These are phyloP conservation scores for Acrocephalus kingi DNA, from an alignment of 2,113 vertebrate genomes.

Conservation along the genomic window DNA sequence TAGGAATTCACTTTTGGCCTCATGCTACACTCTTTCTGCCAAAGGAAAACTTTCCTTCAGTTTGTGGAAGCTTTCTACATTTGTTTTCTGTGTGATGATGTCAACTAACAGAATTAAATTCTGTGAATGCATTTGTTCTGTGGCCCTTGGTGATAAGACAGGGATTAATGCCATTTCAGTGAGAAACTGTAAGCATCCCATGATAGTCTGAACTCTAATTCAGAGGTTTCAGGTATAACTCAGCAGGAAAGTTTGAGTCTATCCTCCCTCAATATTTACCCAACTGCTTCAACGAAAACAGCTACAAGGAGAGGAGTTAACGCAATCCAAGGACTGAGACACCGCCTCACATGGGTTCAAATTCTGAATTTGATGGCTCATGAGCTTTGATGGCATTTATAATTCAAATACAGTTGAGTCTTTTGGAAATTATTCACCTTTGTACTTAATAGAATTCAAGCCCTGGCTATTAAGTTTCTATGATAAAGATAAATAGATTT, in stretches of 20 bases:
- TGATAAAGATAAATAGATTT: not conserved
- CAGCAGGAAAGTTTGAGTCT: not conserved
- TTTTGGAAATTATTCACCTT: not conserved
- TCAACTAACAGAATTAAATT: not conserved
- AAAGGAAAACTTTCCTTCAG: not conserved
- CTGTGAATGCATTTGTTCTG: not conserved
- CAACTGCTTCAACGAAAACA: not conserved
- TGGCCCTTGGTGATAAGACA: not conserved
- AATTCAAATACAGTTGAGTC: not conserved
- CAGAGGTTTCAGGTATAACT: not conserved
- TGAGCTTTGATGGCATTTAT: not conserved
- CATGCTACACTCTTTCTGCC: not conserved
- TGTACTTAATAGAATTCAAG: not conserved
- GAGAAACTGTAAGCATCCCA: not conserved
- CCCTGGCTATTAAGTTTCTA: not conserved
- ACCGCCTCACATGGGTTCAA: not conserved
- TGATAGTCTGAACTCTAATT: not conserved
- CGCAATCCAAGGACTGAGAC: not conserved
- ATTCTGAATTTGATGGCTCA: not conserved
- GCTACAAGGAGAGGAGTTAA: not conserved
- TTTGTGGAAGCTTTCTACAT: not conserved
- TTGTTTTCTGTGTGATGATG: not conserved
- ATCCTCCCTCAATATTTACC: not conserved
- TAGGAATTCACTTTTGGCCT: slow-evolving; percentile 28
- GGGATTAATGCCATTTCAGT: not conserved